Base-by-base conservation (phyloP, 23 tunicate species). In the Halocynthia roretzi region DNA sequence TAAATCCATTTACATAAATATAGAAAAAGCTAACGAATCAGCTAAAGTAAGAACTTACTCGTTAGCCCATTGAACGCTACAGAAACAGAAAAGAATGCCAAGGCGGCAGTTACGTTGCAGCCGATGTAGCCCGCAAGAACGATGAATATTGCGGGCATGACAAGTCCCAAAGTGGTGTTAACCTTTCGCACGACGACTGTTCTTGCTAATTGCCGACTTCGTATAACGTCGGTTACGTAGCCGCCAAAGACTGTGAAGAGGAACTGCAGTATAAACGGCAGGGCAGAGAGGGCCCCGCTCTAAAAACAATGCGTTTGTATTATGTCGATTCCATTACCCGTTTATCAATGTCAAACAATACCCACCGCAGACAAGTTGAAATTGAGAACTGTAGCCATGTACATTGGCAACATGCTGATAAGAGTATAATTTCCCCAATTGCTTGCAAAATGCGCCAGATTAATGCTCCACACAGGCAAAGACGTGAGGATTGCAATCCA, bases 351-450 rank as follows among this genome's bases (percentile, higher is more conserved):
- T 31, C 44, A 31, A 17, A 60, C 14, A 19, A 54, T 52, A 81
- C 90, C 2, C 60, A 91, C 97, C 84, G 87, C 80, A 7, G 84
- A 67, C n/a, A 91, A 70, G 65, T 91, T 75, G 52, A 91, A 91
- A 62, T 84, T 91, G 19, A 91, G 83, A 0, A 91, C 80, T 31
- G 81, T 61, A n/a, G 91, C 66, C 81, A 91, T 81, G 71, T 91
- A 91, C 31, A 86, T 95, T n/a, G 99, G 99, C 15, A 95, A 64
- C 85, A 95, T 82, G 6, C 87, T 88, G 22, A 89, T 75, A 10
- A 95, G 71, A 50, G 96, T 88, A 60, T 89, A 85, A 78, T 89
- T 86, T 73, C 99, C 99, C 96, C 96, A 95, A 78, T 95, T 95
- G 70, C 96, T 84, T n/a, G 99, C 90, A 77, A 86, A 85, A 64